Conservation (phyloP, 2,797 vertebrate species). For the Syncerus caffer region DNA sequence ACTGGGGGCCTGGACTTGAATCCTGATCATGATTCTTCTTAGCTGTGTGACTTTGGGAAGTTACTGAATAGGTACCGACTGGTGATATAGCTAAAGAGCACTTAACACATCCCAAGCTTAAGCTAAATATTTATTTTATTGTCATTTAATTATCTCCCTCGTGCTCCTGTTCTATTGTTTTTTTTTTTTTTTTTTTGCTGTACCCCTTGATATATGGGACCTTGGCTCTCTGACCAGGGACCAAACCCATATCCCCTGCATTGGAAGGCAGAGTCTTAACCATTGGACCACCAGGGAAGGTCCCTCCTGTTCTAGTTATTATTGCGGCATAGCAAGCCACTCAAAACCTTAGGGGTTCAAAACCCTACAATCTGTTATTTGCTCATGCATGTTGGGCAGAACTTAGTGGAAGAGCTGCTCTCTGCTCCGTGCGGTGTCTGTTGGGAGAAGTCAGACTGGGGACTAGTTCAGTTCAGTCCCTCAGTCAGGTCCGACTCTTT, state of each 20-base stretch:
- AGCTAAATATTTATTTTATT: not conserved
- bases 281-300: not conserved
- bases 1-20: not conserved
- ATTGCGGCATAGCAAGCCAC: not conserved
- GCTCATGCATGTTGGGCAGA: not conserved
- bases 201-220: not conserved
- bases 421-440: not conserved
- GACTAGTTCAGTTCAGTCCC: not conserved
- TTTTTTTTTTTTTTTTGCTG: not conserved
- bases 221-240: not conserved
- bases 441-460: not conserved
- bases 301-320: not conserved
- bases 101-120: not conserved
- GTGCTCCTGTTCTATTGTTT: not conserved
- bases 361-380: not conserved
- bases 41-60: not conserved
- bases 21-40: not conserved
- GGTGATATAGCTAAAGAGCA: not conserved
- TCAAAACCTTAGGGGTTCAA: not conserved
- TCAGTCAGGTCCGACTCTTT: not conserved
- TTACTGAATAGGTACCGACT: not conserved
- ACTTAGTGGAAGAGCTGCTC: not conserved
- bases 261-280: not conserved
- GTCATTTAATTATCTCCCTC: not conserved
- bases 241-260: not conserved